Conservation (phyloP, 2,888 invertebrate species). For the Stenotaenia linearis region DNA sequence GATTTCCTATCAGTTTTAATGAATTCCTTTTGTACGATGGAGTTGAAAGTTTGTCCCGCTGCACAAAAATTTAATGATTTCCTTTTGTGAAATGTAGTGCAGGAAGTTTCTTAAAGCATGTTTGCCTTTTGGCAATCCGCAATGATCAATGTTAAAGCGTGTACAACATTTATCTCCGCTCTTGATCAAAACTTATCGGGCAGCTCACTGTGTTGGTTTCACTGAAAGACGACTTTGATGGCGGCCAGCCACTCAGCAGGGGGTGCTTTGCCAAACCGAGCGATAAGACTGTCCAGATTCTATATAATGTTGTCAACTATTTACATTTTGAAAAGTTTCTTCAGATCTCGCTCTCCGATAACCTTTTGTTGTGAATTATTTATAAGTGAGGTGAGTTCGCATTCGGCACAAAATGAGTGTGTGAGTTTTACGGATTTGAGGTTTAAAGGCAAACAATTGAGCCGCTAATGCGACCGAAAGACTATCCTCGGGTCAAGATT, state of each 20-base stretch:
- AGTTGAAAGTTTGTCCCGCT: background rate
- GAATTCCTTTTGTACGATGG: background rate
- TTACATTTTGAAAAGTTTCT: conserved; percentile 10
- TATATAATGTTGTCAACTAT: conserved; percentile 23
- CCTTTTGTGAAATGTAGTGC: background rate
- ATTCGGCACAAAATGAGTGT: background rate
- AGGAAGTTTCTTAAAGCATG: background rate
- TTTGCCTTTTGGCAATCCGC: conserved; percentile 16
- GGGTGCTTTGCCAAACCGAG: background rate
- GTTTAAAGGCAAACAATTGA: background rate
- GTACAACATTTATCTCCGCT: conserved; percentile 5
- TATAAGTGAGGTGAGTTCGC: background rate
- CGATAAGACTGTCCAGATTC: background rate
- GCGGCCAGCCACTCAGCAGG: conserved; percentile 12
- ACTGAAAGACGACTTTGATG: conserved; percentile 15
- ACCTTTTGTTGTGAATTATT: background rate
- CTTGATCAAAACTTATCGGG: conserved; percentile 22
- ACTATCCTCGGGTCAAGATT: background rate
- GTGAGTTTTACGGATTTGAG: conserved; percentile 7
- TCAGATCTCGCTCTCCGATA: background rate
- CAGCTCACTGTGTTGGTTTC: background rate
- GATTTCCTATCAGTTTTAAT: background rate
- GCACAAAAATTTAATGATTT: background rate
- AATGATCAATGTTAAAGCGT: conserved; percentile 20
- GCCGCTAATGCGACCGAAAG: background rate